Evolutionary conservation across 2,797 vertebrate genomes (phyloP).

Genomic region (Sternarchorhynchus goeldii): DNA sequence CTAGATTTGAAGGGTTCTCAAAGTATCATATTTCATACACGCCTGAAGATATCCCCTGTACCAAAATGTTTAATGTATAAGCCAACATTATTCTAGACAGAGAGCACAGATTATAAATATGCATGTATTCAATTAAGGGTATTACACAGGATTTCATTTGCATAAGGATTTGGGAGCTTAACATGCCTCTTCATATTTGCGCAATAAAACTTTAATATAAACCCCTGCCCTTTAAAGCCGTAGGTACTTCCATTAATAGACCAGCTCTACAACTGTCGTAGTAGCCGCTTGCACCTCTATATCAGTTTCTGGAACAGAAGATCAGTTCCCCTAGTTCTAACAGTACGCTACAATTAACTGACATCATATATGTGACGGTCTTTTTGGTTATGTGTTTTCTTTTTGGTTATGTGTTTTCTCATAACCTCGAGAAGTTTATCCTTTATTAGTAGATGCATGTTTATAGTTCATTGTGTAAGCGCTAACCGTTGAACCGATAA

Average conservation of each 20-base stretch:
- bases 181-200: constrained; percentile 74
- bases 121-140: constrained; percentile 85
- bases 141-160: constrained; percentile 78
- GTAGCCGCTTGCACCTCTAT: constrained; percentile 9
- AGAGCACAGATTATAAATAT: constrained; percentile 79
- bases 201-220: constrained; percentile 77
- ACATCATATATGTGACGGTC: not conserved
- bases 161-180: constrained; percentile 79
- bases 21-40: constrained; percentile 78
- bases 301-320: constrained; percentile 2
- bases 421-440: too few species aligned
- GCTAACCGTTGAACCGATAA: too few species aligned
- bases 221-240: constrained; percentile 60
- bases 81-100: constrained; percentile 72
- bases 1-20: constrained; percentile 73
- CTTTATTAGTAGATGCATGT: not conserved
- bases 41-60: constrained; percentile 74
- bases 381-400: not conserved
- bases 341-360: not conserved
- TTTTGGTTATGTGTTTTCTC: not conserved
- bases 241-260: constrained; percentile 44
- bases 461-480: not conserved
- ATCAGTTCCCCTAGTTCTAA: constrained; percentile 16
- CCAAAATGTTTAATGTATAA: constrained; percentile 84
- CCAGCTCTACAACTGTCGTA: constrained; percentile 13